These are phyloP conservation scores for Gymnocephalus cernua DNA, from an alignment of 2,113 vertebrate species.

Conservation along the genomic window DNA sequence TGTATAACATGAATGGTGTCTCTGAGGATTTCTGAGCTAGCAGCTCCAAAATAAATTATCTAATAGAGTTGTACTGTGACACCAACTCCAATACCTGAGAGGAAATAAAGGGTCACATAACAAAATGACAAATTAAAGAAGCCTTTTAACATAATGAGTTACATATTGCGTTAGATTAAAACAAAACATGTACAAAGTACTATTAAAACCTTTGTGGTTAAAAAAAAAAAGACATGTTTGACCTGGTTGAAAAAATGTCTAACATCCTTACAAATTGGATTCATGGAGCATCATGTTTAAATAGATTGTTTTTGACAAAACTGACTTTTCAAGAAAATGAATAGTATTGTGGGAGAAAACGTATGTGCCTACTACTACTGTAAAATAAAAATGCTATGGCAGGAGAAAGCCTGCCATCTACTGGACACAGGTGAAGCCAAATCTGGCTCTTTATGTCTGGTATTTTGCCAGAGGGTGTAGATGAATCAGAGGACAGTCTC, in stretches of 20 bases:
- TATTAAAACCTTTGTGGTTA: not conserved
- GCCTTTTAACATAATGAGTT: conserved; percentile 14
- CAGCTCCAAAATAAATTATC: conserved; percentile 70
- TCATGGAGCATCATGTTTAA: not conserved
- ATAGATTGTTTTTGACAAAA: not conserved
- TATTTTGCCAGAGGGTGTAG: conserved; percentile 55
- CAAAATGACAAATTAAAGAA: conserved; percentile 43
- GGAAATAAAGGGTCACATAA: conserved; percentile 35
- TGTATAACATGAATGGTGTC: conserved; percentile 68
- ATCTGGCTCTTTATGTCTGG: conserved; percentile 20
- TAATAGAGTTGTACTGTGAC: conserved; percentile 51
- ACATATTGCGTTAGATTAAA: conserved; percentile 24
- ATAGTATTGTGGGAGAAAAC: not conserved
- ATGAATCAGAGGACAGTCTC: conserved; percentile 65
- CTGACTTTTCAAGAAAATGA: not conserved
- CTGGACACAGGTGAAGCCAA: conserved; percentile 41
- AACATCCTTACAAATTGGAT: not conserved
- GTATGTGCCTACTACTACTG: not conserved
- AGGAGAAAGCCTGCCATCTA: conserved; percentile 77
- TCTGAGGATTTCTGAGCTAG: conserved; percentile 63
- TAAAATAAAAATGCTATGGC: not conserved
- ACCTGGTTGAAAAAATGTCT: not conserved
- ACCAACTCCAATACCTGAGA: conserved; percentile 40
- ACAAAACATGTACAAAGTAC: conserved; percentile 16
- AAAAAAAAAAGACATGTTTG: not conserved